These are phyloP conservation scores for Ornithorhynchus anatinus DNA, from an alignment of 2,113 vertebrate genomes.

Conservation along the genomic window DNA sequence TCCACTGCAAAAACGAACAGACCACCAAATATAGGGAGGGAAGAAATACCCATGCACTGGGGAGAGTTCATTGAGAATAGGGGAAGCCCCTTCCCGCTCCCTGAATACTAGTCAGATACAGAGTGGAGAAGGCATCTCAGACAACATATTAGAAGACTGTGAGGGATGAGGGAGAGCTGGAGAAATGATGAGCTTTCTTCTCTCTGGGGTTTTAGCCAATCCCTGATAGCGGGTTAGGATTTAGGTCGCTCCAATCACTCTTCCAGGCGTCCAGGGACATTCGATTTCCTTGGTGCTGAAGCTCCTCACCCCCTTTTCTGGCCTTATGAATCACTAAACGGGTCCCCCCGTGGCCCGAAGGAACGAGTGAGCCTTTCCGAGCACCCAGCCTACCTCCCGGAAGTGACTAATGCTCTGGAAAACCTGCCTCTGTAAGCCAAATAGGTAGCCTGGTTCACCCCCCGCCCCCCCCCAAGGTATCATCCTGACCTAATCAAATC, in stretches of 20 bases:
- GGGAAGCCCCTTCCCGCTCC: constrained; percentile 41
- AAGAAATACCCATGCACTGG: constrained; percentile 61
- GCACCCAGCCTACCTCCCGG: constrained; percentile 23
- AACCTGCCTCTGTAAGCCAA: constrained; percentile 26
- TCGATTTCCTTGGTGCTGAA: too few species aligned
- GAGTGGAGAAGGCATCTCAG: constrained; percentile 53
- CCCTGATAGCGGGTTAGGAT: constrained; percentile 19
- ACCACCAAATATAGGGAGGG: constrained; percentile 62
- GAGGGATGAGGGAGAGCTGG: constrained; percentile 55
- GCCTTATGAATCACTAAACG: too few species aligned
- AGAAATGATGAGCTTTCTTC: constrained; percentile 56
- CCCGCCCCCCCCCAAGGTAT: constrained; percentile 17
- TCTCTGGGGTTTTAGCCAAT: constrained; percentile 53
- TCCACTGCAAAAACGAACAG: constrained; percentile 42
- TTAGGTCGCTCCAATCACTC: constrained; percentile 9
- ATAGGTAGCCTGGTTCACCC: constrained; percentile 20
- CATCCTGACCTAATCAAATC: neutral
- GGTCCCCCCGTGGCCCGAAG: constrained; percentile 23
- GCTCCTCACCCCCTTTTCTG: too few species aligned
- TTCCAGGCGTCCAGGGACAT: too few species aligned
- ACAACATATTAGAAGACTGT: constrained; percentile 56
- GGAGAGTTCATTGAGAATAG: constrained; percentile 46
- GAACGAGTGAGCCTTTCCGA: constrained; percentile 27
- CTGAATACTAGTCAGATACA: constrained; percentile 46
- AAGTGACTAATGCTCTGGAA: constrained; percentile 52